Evolutionary conservation across 2,113 vertebrate genomes (phyloP), one percentile per base, ranked within the genome.

Genomic region (Neodon shergylaensis): DNA sequence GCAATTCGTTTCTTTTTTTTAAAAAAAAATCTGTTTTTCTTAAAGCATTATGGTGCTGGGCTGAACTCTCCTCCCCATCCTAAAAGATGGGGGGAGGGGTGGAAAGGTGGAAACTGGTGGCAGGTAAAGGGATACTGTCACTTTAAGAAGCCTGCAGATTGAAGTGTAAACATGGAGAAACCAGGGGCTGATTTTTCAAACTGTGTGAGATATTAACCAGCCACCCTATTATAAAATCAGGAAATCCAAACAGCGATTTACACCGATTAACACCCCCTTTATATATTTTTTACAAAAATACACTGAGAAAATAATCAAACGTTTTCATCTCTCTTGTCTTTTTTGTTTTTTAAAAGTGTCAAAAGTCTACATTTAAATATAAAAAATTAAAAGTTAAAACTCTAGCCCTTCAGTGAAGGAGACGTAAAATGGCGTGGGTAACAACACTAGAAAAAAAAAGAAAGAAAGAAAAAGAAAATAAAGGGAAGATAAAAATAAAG

Each of bases 301-400:
- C 99, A 99, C 99, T 99, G 99, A 99, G 99, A 99, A 99, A 99
- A 99, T 99, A 99, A 99, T 99, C 99, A 99, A 99, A 99, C 99
- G 99, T 99, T 99, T 99, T 99, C 99, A 99, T 99, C 98, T 99
- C 98, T 99, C 98, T 99, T 98, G 97, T 99, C 98, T 99, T 98
- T 99, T 98, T 98, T 97, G 93, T 97, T 98, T 99, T 99, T 99
- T 99, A 99, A 99, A 99, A 99, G 99, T 99, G 99, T 99, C 99
- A 99, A 99, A 99, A 99, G 99, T 99, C 99, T 99, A 99, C 99
- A 99, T 99, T 99, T 99, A 99, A 99, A 99, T 99, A 99, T 99
- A 99, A 99, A 99, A 99, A 99, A 99, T 99, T 99, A 99, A 99
- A 99, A 99, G 99, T 99, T 99, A 99, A 99, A 99, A 99, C 99